Conservation (phyloP, 2,888 invertebrate genomes). For the Brachyptera putata region DNA sequence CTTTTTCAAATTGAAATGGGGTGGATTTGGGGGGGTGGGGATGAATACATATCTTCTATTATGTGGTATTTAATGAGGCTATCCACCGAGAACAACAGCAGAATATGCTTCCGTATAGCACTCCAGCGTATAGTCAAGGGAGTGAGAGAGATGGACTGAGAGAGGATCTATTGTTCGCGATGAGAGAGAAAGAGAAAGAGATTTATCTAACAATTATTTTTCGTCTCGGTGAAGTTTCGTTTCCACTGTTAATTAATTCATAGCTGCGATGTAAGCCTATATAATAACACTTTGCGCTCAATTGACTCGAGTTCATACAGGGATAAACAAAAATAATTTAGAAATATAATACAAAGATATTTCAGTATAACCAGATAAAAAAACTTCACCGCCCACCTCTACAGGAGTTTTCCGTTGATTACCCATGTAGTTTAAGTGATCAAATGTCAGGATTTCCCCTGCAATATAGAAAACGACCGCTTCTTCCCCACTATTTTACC, state of each 20-base stretch:
- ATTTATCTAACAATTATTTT: neutral
- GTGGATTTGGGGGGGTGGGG: neutral
- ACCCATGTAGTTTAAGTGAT: no score
- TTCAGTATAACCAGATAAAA: no score
- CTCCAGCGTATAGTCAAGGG: neutral
- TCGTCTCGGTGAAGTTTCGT: neutral
- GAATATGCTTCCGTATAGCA: neutral
- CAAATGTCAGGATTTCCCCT: no score
- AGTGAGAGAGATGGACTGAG: neutral
- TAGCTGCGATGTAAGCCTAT: neutral
- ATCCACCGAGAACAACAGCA: slow-evolving; percentile 8
- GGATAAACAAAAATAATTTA: neutral
- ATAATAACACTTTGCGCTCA: slow-evolving; percentile 1
- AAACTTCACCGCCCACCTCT: no score
- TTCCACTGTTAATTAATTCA: slow-evolving; percentile 15
- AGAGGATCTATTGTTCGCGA: neutral
- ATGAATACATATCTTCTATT: slow-evolving; percentile 20
- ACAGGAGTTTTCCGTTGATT: no score
- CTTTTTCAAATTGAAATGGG: slow-evolving; percentile 17
- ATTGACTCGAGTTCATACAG: neutral
- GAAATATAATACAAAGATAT: no score
- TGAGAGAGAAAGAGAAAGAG: neutral
- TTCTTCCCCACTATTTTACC: no score
- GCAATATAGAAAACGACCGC: no score
- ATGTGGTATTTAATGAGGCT: slow-evolving; percentile 32